Percentiles rank a stretch among this genome's conserved stretches.
Conservation (phyloP, 1,140 invertebrate genomes). For the Spodoptera frugiperda region DNA sequence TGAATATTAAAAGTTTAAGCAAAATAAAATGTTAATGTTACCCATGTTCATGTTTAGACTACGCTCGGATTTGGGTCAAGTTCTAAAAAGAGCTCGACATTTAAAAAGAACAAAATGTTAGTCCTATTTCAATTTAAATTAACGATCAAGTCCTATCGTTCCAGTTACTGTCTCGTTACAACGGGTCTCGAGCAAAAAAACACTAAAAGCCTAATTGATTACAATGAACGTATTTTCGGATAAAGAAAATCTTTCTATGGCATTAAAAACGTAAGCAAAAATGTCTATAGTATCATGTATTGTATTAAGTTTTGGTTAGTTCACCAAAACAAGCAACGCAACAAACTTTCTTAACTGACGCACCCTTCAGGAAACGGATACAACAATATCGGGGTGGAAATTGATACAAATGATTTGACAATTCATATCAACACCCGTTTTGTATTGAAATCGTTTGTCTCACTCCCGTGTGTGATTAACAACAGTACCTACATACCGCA, state of each 20-base stretch:
- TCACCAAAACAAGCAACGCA: not conserved
- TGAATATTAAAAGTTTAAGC: too few relatives aligned
- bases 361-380: slow-evolving; percentile 49
- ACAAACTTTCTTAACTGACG: slow-evolving; percentile 35
- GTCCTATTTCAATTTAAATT: slow-evolving; percentile 14
- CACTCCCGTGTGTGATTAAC: slow-evolving; percentile 44
- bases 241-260: slow-evolving; percentile 22
- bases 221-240: slow-evolving; percentile 66
- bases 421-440: slow-evolving; percentile 43
- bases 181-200: slow-evolving; percentile 71
- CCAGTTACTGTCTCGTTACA: slow-evolving; percentile 19
- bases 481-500: not conserved
- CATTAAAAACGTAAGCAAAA: not conserved
- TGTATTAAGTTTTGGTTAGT: too few relatives aligned
- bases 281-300: too few relatives aligned
- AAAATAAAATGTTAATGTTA: too few relatives aligned
- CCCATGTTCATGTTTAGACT: not conserved
- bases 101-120: not conserved
- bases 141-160: slow-evolving; percentile 10
- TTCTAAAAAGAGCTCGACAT: not conserved
- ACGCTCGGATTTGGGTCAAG: not conserved
- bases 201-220: slow-evolving; percentile 80
- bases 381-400: slow-evolving; percentile 47
- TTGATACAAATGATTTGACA: slow-evolving; percentile 61
- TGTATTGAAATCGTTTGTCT: slow-evolving; percentile 52